phyloP scores from a whole-genome alignment of 2,888 invertebrate genomes.

The Clostera curtula region DNA sequence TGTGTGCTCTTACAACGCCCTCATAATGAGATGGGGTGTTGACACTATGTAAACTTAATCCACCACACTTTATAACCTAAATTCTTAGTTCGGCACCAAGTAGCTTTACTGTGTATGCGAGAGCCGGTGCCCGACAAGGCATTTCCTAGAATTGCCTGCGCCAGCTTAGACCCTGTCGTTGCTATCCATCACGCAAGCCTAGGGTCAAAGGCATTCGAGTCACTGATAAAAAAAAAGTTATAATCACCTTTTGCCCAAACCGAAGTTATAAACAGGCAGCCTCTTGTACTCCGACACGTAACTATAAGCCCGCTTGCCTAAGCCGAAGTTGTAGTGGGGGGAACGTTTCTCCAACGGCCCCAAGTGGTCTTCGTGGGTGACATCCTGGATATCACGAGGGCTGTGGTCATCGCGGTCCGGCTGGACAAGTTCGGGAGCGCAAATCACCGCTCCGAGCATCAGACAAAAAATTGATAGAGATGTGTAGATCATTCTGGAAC shows the following conservation, averaged over 20 bases:
- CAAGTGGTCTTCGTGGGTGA: slow-evolving; percentile 19
- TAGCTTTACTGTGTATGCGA: too few relatives aligned
- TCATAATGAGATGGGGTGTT: too few relatives aligned
- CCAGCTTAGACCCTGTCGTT: too few relatives aligned
- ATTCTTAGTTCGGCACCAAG: too few relatives aligned
- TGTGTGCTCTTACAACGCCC: too few relatives aligned
- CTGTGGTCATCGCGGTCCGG: slow-evolving; percentile 31
- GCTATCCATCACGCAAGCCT: too few relatives aligned
- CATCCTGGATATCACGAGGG: slow-evolving; percentile 19
- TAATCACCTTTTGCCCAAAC: slow-evolving; percentile 71
- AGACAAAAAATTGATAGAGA: slow-evolving; percentile 45
- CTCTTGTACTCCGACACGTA: slow-evolving; percentile 79
- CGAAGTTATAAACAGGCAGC: slow-evolving; percentile 75
- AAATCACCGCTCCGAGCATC: slow-evolving; percentile 44
- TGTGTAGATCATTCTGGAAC: slow-evolving; percentile 58
- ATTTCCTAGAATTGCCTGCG: too few relatives aligned
- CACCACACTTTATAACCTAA: too few relatives aligned
- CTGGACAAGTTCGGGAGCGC: slow-evolving; percentile 50
- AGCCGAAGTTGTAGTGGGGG: slow-evolving; percentile 71
- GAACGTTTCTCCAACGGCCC: slow-evolving; percentile 53
- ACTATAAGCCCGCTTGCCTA: slow-evolving; percentile 74
- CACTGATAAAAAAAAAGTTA: slow-evolving; percentile 1
- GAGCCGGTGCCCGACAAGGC: too few relatives aligned
- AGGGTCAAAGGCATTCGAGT: too few relatives aligned
- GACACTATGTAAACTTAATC: too few relatives aligned